Evolutionary conservation across 2,797 vertebrate genomes (phyloP).

Genomic region (Coregonus suidteri): DNA sequence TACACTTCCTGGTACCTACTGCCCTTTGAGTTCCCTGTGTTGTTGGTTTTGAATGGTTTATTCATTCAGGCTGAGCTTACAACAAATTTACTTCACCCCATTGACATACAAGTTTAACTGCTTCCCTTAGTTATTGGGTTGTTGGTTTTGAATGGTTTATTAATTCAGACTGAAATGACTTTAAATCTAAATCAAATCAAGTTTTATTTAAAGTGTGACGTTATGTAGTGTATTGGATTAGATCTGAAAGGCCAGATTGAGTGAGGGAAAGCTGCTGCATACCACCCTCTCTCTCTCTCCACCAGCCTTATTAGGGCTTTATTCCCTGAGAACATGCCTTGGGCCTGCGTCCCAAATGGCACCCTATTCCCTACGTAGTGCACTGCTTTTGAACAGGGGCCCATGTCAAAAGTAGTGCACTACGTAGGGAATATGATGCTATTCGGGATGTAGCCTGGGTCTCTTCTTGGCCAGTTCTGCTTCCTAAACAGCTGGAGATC

Average conservation of each 20-base stretch:
- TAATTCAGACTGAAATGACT: constrained; percentile 46
- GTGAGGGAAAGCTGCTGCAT: constrained; percentile 12
- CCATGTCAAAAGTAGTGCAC: too few species aligned
- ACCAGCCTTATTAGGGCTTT: constrained; percentile 69
- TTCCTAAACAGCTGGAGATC: too few species aligned
- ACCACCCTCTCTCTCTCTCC: constrained; percentile 32
- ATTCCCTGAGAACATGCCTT: constrained; percentile 43
- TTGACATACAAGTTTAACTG: too few species aligned
- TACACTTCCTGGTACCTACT: background rate
- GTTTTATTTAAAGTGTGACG: too few species aligned
- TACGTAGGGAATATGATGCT: background rate
- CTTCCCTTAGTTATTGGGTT: too few species aligned
- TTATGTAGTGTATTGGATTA: constrained; percentile 48
- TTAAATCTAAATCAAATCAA: constrained; percentile 27
- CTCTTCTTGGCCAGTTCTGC: too few species aligned
- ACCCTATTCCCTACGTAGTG: too few species aligned
- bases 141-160: constrained; percentile 40
- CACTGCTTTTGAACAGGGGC: background rate
- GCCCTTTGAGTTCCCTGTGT: background rate
- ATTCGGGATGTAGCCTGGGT: too few species aligned
- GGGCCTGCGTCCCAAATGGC: background rate
- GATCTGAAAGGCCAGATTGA: constrained; percentile 58
- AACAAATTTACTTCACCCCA: too few species aligned
- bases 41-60: constrained; percentile 43
- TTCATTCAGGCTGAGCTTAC: constrained; percentile 41